Evolutionary conservation across 2,113 vertebrate species (phyloP), one percentile per base, ranked within the genome.

Genomic region (Motacilla tschutschensis): DNA sequence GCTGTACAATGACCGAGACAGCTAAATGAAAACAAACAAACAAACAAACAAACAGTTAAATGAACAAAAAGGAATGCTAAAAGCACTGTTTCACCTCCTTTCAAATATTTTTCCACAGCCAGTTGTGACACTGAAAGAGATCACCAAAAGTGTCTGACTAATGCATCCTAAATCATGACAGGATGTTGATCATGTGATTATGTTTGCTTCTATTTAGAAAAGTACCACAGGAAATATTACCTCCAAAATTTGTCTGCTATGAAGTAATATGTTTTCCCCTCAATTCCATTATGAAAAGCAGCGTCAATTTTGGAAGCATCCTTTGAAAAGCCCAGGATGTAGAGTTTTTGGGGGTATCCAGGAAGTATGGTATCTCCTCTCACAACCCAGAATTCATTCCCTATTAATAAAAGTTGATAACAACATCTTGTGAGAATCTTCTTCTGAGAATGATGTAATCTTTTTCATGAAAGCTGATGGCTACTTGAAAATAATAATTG

Each of bases 191-290:
- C 29, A 59, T 81, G 35, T 89, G 79, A 59, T 67, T 59, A 38
- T 67, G 18, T 57, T 87, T 91, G 22, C 17, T 81, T 20, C 14
- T 86, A 5, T 59, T 91, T 76, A 66, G 44, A 51, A 73, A 93
- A 83, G n/a, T 24, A 62, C 2, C 14, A 35, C 47, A 75, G 62
- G 46, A 79, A 77, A 50, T 84, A 43, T 33, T 85, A 98, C 97
- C 98, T 98, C 98, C 98, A 98, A 81, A 98, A 98, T 8, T 97
- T 95, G 40, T 98, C 97, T 0, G 31, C 96, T 18, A 89, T 92
- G 60, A 99, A 98, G 76, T 98, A 95, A 31, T 98, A 96, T 7
- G 96, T 98, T 91, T 98, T 97, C 28, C 95, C 90, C 5, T 95
- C 97, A 40, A 97, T 96, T 48, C 12, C 63, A 21, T 98, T 96